phyloP scores from a whole-genome alignment of 53 echinoderm and acorn worm genomes.

The Holothuria scabra region DNA sequence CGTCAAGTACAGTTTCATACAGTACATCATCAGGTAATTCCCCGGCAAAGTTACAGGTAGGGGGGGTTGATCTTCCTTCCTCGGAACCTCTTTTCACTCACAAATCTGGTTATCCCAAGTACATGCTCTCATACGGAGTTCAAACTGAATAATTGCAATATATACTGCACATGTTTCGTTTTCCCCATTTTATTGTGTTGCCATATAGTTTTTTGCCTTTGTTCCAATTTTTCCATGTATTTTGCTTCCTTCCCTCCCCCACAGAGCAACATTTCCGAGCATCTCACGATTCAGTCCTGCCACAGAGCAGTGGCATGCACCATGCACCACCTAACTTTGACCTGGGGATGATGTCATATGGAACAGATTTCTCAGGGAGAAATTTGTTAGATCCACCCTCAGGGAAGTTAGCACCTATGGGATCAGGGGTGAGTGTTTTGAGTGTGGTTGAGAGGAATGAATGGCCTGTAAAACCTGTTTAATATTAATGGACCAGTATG shows the following conservation, averaged over 20 bases:
- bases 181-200: too few species aligned
- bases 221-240: not conserved
- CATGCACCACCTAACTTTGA: conserved; percentile 21
- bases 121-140: too few species aligned
- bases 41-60: too few species aligned
- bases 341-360: conserved; percentile 21
- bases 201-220: too few species aligned
- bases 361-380: conserved; percentile 18
- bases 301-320: conserved; percentile 28
- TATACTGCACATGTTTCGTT: too few species aligned
- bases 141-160: too few species aligned
- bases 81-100: too few species aligned
- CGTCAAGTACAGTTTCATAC: too few species aligned
- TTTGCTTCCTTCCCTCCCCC: not conserved
- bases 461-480: not conserved
- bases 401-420: conserved; percentile 85
- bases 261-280: conserved; percentile 45
- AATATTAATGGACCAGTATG: too few species aligned
- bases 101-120: too few species aligned
- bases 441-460: not conserved
- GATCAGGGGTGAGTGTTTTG: conserved; percentile 65
- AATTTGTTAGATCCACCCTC: conserved; percentile 64
- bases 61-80: too few species aligned
- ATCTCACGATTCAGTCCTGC: conserved; percentile 65
- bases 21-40: too few species aligned